phyloP scores from a whole-genome alignment of 2,113 vertebrate species.

The Laterallus jamaicensis region DNA sequence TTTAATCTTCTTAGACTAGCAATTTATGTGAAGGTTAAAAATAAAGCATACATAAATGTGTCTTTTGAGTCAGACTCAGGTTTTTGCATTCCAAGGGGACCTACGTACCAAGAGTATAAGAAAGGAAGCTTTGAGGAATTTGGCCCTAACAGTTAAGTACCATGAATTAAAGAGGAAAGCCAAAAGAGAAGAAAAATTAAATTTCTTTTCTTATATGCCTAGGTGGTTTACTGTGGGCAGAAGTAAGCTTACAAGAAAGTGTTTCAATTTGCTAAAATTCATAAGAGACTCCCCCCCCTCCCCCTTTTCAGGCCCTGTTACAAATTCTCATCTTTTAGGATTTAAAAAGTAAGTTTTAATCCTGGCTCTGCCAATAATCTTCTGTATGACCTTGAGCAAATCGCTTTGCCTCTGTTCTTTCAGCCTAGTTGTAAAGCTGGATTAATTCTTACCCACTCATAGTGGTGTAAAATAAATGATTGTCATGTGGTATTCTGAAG shows the following conservation, averaged over 20 bases:
- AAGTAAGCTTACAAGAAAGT: background rate
- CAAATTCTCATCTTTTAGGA: background rate
- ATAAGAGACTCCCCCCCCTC: background rate
- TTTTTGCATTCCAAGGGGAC: background rate
- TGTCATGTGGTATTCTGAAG: background rate
- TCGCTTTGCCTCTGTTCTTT: slow-evolving; percentile 1
- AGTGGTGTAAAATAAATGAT: slow-evolving; percentile 1
- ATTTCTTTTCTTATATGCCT: background rate
- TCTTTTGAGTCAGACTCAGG: background rate
- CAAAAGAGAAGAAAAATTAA: background rate
- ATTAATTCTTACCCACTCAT: slow-evolving; percentile 22
- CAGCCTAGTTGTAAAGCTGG: slow-evolving; percentile 3
- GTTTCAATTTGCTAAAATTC: background rate
- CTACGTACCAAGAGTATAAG: background rate
- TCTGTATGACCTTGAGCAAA: slow-evolving; percentile 44
- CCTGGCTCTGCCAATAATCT: slow-evolving; percentile 26
- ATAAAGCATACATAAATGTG: background rate
- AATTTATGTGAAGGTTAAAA: slow-evolving; percentile 6
- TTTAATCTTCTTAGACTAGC: background rate
- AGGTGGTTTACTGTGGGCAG: background rate
- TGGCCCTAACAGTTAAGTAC: background rate
- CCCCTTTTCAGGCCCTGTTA: background rate
- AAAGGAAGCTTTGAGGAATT: background rate
- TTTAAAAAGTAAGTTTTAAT: slow-evolving; percentile 46
- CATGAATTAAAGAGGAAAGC: background rate